phyloP scores from a whole-genome alignment of 2,888 invertebrate species.

The Polyploca ridens region DNA sequence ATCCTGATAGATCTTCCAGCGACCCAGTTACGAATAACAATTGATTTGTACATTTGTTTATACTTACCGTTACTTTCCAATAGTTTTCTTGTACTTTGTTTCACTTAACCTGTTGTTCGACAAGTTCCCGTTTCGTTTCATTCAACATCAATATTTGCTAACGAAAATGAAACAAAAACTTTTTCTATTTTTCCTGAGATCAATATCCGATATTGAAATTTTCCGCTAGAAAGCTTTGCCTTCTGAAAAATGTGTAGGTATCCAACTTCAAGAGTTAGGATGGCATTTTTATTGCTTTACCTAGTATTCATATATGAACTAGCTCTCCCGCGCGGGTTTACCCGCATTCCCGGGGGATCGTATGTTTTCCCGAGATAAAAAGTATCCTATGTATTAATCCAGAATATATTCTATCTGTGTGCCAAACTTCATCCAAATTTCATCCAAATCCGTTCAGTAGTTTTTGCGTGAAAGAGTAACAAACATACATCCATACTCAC shows the following conservation, averaged over 20 bases:
- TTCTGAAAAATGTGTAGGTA: conserved; percentile 1
- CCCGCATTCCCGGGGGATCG: no score
- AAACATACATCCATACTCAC: no score
- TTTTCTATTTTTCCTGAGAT: not conserved
- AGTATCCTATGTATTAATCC: no score
- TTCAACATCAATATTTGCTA: not conserved
- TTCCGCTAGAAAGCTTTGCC: not conserved
- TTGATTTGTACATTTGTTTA: conserved; percentile 7
- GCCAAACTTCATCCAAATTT: no score
- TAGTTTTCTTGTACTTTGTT: conserved; percentile 1
- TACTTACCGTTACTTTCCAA: not conserved
- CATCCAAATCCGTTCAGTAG: no score
- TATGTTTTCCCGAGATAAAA: no score
- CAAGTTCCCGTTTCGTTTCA: conserved; percentile 4
- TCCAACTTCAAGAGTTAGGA: conserved; percentile 2
- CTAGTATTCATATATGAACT: not conserved
- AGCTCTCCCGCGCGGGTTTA: no score
- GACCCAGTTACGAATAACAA: conserved; percentile 1
- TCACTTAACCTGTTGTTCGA: conserved; percentile 12
- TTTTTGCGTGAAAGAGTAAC: no score
- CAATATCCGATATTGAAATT: conserved; percentile 9
- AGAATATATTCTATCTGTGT: no score
- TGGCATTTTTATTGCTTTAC: conserved; percentile 10
- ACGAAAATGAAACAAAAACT: conserved; percentile 8
- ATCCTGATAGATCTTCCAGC: conserved; percentile 43